These are phyloP conservation scores for Camponotus pennsylvanicus DNA, from an alignment of 1,140 invertebrate genomes.

Conservation along the genomic window DNA sequence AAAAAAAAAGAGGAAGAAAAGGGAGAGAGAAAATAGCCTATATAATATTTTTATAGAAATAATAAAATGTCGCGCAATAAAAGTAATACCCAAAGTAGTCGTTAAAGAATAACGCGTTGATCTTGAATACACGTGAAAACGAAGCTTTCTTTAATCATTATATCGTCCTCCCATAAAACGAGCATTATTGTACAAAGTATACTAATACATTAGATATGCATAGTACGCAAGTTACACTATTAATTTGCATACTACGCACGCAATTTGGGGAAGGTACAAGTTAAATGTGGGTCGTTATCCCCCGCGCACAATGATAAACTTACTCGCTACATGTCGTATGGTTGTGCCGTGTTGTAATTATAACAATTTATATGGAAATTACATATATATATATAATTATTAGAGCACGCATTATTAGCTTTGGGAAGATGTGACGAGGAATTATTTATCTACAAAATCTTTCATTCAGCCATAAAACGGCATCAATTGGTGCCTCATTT, in stretches of 20 bases:
- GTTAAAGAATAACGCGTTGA: slow-evolving; percentile 37
- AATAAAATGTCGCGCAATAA: slow-evolving; percentile 18
- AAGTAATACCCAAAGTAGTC: slow-evolving; percentile 54
- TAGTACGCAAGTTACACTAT: slow-evolving; percentile 35
- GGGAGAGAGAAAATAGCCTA: neutral
- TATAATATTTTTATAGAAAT: slow-evolving; percentile 1
- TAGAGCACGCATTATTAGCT: slow-evolving; percentile 14
- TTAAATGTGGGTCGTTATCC: slow-evolving; percentile 47
- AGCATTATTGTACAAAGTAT: slow-evolving; percentile 70
- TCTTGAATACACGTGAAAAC: slow-evolving; percentile 36
- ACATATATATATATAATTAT: slow-evolving; percentile 64
- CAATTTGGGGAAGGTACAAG: slow-evolving; percentile 45
- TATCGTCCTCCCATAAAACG: slow-evolving; percentile 50
- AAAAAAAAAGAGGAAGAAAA: slow-evolving; percentile 4
- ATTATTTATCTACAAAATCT: slow-evolving; percentile 56
- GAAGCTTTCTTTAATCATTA: slow-evolving; percentile 55
- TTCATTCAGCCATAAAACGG: slow-evolving; percentile 31
- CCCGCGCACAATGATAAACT: neutral
- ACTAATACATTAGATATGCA: slow-evolving; percentile 28
- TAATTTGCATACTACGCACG: slow-evolving; percentile 32
- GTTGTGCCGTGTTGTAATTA: neutral
- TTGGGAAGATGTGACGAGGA: slow-evolving; percentile 29
- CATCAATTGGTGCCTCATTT: neutral
- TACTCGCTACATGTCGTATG: slow-evolving; percentile 1
- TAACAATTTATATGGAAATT: slow-evolving; percentile 39